Base-by-base conservation (phyloP, 1,140 invertebrate genomes). In the Dinoponera quadriceps region DNA sequence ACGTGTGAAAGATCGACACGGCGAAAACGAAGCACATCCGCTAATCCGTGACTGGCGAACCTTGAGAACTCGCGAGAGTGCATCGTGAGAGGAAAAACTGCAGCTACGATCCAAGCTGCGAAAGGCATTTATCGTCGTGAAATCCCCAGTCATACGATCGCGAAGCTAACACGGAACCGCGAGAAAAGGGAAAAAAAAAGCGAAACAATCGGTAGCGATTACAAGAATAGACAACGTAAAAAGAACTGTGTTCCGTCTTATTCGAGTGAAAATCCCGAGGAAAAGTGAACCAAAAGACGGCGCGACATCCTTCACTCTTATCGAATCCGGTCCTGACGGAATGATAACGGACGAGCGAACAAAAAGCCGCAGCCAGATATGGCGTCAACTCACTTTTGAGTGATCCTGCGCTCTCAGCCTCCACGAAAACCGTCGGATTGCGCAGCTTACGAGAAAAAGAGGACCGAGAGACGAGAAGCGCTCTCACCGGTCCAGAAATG, bases 171-270 rank as follows among this genome's bases (percentile, higher is more conserved):
- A 44, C 38, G 11, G 9, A 44, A 4, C 14, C 20, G 27, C 16
- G 33, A 2, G 72, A 82, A 68, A 68, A 72, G 71, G 54, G 65
- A 60, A 48, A 81, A 55, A 51, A 48, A 51, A 25, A n/a, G 16
- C 20, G 9, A 13, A 54, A 69, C 5, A 48, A 44, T 3, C n/a
- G n/a, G n/a, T n/a, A n/a, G n/a, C n/a, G n/a, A n/a, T n/a, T n/a
- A n/a, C n/a, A n/a, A n/a, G n/a, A n/a, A n/a, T n/a, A n/a, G n/a
- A n/a, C n/a, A n/a, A n/a, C n/a, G n/a, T n/a, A n/a, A n/a, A n/a
- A n/a, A n/a, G n/a, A n/a, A n/a, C n/a, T n/a, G n/a, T n/a, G n/a
- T 68, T 5, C 29, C 54, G 3, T 57, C 54, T 3, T 4, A 11
- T 57, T 2, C 54, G 54, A 57, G 16, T 33, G 33, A 33, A 33